Evolutionary conservation across 2,797 vertebrate genomes (phyloP), one percentile per base, ranked within the genome.

Genomic region (Onychomys leucogaster): DNA sequence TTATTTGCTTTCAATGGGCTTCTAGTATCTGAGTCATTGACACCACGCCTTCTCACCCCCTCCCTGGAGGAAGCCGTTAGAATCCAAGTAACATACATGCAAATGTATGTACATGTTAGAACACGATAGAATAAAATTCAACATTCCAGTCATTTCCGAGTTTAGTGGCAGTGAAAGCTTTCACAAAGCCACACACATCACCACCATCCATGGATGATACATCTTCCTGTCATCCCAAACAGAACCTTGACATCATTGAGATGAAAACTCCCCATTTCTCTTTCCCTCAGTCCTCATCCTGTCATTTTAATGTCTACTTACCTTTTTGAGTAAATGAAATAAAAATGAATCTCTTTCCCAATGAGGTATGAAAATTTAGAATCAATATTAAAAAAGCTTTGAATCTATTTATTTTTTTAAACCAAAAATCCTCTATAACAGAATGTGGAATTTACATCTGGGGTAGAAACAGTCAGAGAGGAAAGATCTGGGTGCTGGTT

Each of bases 291-390:
- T 2, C 46, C 21, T 13, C 6, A 67, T 14, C 0, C 27, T 87
- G 6, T 76, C 55, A 80, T 92, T 91, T 63, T 23, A 82, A 92
- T 14, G 34, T 57, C 46, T 41, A 37, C 32, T 23, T 34, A 11
- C 81, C 75, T 52, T 78, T 90, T 65, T 95, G 27, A 88, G 41
- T 55, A 78, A 75, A 59, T 61, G 23, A 92, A 85, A 25, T 86
- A 78, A 90, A 90, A 84, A 29, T 46, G 8, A 95, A 87, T 10
- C 2, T 61, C 59, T 76, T 81, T 87, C 49, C 77, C 27, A 94
- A 90, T 75, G 27, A 91, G 17, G n/a, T 41, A 67, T 13, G 25
- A 65, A 95, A 86, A 78, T 55, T 57, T 12, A 88, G n/a, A 73
- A 69, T 76, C 7, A 78, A 34, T 5, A 65, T 17, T 9, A 34